These are phyloP conservation scores for Stratiomys singularior DNA, from an alignment of 2,888 invertebrate genomes.

Conservation along the genomic window DNA sequence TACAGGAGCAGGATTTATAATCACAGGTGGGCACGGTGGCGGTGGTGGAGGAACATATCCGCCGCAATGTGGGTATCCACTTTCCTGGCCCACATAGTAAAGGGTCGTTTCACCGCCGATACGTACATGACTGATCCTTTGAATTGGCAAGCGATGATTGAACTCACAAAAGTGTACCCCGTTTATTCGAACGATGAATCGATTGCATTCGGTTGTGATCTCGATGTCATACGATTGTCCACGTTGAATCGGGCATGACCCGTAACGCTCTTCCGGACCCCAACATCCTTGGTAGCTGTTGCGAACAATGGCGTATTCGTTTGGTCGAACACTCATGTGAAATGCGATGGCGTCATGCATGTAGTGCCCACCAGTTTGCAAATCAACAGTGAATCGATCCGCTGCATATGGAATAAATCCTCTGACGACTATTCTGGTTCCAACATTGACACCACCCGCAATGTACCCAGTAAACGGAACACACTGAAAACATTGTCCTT, in stretches of 20 bases:
- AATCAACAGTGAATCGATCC: constrained; percentile 11
- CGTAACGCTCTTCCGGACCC: constrained; percentile 33
- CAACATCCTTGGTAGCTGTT: constrained; percentile 19
- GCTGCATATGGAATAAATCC: constrained; percentile 16
- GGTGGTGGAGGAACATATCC: constrained; percentile 16
- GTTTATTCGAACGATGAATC: constrained; percentile 13
- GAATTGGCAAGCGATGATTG: constrained; percentile 21
- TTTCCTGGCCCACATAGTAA: constrained; percentile 25
- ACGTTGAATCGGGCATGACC: constrained; percentile 21
- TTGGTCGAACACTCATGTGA: constrained; percentile 25
- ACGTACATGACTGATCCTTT: constrained; percentile 1
- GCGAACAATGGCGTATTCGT: constrained; percentile 25
- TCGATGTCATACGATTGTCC: constrained; percentile 33
- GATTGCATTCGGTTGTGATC: not conserved
- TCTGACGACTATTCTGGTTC: not conserved
- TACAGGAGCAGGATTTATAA: not conserved
- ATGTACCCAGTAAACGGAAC: constrained; percentile 28
- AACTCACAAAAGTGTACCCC: constrained; percentile 24
- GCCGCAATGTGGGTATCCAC: constrained; percentile 5
- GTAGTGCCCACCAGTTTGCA: not conserved
- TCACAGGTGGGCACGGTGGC: not conserved
- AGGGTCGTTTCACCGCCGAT: constrained; percentile 8
- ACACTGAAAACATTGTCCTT: not conserved
- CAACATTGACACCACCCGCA: constrained; percentile 31
- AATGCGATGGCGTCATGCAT: constrained; percentile 26